These are phyloP conservation scores for Trichechus manatus DNA, from an alignment of 2,113 vertebrate genomes.

Conservation along the genomic window DNA sequence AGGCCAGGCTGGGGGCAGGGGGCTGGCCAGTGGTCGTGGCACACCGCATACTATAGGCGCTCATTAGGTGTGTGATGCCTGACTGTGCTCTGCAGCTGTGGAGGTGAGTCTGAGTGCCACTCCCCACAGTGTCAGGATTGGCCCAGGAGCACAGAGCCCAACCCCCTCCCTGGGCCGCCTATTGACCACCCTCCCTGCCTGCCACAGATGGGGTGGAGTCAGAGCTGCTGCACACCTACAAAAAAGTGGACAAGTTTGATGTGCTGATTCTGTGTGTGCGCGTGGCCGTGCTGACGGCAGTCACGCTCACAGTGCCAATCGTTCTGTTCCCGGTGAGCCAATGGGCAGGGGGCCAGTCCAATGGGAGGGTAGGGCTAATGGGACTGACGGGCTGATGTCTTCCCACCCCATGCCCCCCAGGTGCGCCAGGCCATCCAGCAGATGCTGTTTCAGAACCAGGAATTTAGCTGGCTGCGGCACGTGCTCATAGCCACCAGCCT, in stretches of 20 bases:
- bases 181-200: conserved; percentile 65
- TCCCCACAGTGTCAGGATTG: conserved; percentile 51
- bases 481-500: conserved; percentile 90
- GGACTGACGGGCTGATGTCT: background rate
- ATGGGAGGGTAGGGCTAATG: fast-evolving
- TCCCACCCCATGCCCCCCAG: conserved; percentile 82
- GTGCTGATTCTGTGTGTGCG: conserved; percentile 97
- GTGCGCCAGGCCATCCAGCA: conserved; percentile 97
- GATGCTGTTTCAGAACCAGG: conserved; percentile 94
- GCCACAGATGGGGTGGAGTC: conserved; percentile 92
- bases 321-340: conserved; percentile 96
- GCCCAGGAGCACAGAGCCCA: conserved; percentile 26
- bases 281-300: conserved; percentile 96
- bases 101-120: conserved; percentile 37
- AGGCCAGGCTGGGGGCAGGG: conserved; percentile 47
- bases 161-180: background rate
- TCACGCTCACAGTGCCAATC: conserved; percentile 97
- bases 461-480: conserved; percentile 96
- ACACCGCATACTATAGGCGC: background rate
- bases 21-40: background rate
- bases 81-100: conserved; percentile 38
- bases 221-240: conserved; percentile 98
- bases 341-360: fast-evolving
- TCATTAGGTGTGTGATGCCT: conserved; percentile 29
- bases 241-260: conserved; percentile 94